Evolutionary conservation across 2,888 invertebrate genomes (phyloP).

Genomic region (Minunthozetes semirufus): DNA sequence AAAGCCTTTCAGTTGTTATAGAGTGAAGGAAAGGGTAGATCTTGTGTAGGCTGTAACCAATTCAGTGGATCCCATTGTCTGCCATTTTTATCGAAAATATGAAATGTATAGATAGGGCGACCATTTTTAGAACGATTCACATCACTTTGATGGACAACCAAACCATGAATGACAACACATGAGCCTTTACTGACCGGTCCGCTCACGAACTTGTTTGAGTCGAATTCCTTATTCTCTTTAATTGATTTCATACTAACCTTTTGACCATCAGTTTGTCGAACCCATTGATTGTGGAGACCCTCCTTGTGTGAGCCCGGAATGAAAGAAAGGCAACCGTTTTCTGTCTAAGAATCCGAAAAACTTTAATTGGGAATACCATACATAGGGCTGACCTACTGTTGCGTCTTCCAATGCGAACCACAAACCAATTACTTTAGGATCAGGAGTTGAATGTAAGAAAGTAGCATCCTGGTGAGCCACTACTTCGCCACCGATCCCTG

Average conservation of each 20-base stretch:
- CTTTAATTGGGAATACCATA: too few relatives aligned
- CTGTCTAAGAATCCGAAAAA: slow-evolving; percentile 48
- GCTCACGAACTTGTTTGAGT: slow-evolving; percentile 66
- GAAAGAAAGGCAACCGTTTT: slow-evolving; percentile 93
- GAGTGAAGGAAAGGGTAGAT: slow-evolving; percentile 36
- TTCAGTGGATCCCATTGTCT: slow-evolving; percentile 71
- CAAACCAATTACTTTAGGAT: slow-evolving; percentile 67
- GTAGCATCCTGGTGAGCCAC: slow-evolving; percentile 64
- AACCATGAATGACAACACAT: slow-evolving; percentile 80
- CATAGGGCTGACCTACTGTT: slow-evolving; percentile 57
- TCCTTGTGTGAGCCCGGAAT: slow-evolving; percentile 83
- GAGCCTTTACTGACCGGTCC: slow-evolving; percentile 78
- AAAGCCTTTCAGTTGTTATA: slow-evolving; percentile 26
- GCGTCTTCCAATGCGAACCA: slow-evolving; percentile 97
- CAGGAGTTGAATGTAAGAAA: slow-evolving; percentile 69
- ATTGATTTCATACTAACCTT: slow-evolving; percentile 57
- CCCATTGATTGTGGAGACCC: slow-evolving; percentile 55
- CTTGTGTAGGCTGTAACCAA: slow-evolving; percentile 52
- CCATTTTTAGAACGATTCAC: slow-evolving; percentile 71
- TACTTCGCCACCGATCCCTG: slow-evolving; percentile 72
- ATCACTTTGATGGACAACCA: slow-evolving; percentile 86
- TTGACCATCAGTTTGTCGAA: slow-evolving; percentile 60
- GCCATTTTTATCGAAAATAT: slow-evolving; percentile 71
- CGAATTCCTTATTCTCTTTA: slow-evolving; percentile 50
- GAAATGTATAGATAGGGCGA: slow-evolving; percentile 93